These are phyloP conservation scores for Xylophagus ater DNA, from an alignment of 2,888 invertebrate genomes.

Conservation along the genomic window DNA sequence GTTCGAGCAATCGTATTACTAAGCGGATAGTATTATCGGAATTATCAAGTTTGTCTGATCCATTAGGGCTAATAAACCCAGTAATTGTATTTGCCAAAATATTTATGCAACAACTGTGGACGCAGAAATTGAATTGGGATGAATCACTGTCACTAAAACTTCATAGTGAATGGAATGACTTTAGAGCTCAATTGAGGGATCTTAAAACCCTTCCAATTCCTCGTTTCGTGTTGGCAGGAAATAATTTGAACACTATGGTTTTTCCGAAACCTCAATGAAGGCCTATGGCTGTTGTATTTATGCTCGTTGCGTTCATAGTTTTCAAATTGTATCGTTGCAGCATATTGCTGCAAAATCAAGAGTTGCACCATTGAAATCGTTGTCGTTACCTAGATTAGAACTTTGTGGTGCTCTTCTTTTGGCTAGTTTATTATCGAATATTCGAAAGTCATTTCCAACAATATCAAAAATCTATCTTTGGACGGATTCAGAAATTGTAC, in stretches of 20 bases:
- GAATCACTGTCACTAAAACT: too few species aligned
- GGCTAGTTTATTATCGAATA: too few species aligned
- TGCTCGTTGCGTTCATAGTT: background rate
- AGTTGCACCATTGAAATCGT: constrained; percentile 11
- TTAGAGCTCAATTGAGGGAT: background rate
- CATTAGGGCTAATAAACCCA: constrained; percentile 8
- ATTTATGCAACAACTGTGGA: constrained; percentile 8
- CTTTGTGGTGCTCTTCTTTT: constrained; percentile 21
- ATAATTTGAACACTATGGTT: constrained; percentile 1
- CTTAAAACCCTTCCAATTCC: constrained; percentile 4
- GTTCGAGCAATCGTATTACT: too few species aligned
- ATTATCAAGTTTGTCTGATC: constrained; percentile 12
- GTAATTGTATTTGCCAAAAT: constrained; percentile 5
- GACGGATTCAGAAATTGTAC: too few species aligned
- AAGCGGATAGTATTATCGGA: too few species aligned
- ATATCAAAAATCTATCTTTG: too few species aligned
- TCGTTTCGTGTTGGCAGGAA: background rate
- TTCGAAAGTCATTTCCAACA: too few species aligned
- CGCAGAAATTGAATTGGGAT: constrained; percentile 5
- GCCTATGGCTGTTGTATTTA: constrained; percentile 2
- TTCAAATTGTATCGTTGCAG: background rate
- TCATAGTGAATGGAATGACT: background rate
- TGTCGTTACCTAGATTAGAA: constrained; percentile 23
- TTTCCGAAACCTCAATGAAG: constrained; percentile 6
- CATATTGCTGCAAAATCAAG: constrained; percentile 6